Evolutionary conservation across 2,797 vertebrate genomes (phyloP).

Genomic region (Hyperoplus lanceolatus): DNA sequence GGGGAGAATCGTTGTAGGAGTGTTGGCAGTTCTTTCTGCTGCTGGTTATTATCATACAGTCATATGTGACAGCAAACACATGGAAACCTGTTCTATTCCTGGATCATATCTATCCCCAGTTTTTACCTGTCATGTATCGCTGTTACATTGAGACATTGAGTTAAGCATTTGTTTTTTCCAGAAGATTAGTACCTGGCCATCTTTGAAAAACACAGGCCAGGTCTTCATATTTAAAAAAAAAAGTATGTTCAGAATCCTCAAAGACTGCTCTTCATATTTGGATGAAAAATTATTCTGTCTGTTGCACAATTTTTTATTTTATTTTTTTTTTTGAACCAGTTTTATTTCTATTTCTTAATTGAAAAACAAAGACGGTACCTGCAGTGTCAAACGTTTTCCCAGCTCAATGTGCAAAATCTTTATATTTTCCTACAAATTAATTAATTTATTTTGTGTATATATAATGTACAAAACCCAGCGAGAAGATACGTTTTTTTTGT

Average conservation of each 20-base stretch:
- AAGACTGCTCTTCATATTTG: not conserved
- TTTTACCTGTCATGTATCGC: slow-evolving; percentile 9
- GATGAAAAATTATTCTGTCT: not conserved
- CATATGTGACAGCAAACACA: slow-evolving; percentile 4
- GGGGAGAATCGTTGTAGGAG: not conserved
- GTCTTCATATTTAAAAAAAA: not conserved
- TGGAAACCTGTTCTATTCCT: slow-evolving; percentile 1
- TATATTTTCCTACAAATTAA: not conserved
- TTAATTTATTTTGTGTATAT: not conserved
- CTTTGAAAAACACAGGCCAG: not conserved
- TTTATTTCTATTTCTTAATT: not conserved
- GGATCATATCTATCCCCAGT: slow-evolving; percentile 2
- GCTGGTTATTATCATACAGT: not conserved
- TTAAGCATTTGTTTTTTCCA: not conserved
- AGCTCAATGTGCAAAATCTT: not conserved
- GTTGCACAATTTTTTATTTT: not conserved
- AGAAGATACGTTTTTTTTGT: not conserved
- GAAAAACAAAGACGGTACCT: not conserved
- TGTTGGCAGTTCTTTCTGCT: not conserved
- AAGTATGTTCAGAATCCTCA: not conserved
- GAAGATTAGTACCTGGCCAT: not conserved
- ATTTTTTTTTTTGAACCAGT: not conserved
- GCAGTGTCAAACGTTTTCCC: not conserved
- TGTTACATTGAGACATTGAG: not conserved
- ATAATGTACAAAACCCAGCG: not conserved